These are phyloP conservation scores for zebrafish (Danio rerio) DNA, from an alignment of 2,113 vertebrate species.

Conservation along the genomic window GRCz12tu NC_133195.1:47841501-47842000, in stretches of 20 bases:
- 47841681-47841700: no score
- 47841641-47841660: no score
- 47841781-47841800: neutral
- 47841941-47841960: constrained; percentile 93
- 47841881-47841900: neutral
- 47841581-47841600: no score
- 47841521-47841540: no score
- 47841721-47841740: no score
- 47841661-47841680: no score
- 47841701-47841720: neutral
- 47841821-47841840: neutral
- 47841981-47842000: constrained; percentile 82
- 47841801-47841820: neutral
- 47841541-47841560: no score
- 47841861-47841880: neutral
- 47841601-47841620: no score
- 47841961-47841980: constrained; percentile 87
- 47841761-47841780: neutral
- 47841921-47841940: constrained; percentile 87
- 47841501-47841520: no score
- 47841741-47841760: neutral
- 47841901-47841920: neutral
- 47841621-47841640: no score
- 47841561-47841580: no score
- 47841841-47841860: neutral